Base-by-base conservation (phyloP, 2,888 invertebrate species). In the Actias luna region DNA sequence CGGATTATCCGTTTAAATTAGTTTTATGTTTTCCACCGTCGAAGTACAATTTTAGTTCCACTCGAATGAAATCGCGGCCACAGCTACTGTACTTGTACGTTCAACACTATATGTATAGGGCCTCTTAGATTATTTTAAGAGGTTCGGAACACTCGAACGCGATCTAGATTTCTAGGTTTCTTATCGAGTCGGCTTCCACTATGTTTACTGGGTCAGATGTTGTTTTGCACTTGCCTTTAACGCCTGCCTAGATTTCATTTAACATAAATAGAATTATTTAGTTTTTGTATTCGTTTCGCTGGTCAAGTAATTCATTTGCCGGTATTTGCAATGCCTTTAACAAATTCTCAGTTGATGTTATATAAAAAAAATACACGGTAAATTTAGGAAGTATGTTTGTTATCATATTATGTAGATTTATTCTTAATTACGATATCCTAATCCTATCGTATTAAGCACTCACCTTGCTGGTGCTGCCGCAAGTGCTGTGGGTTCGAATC, bases 121-220 rank as follows among this genome's bases (percentile, higher is more conserved):
- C 42, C n/a, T 18, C 16, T 18, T 5, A 18, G 18, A 18, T 42
- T 50, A 50, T 3, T 12, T 50, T 50, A 50, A 50, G 12, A 22
- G 25, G 25, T 50, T 50, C 46, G 22, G 12, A 50, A 50, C 46
- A 50, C 12, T 50, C 25, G 46, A 50, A 50, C 16, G 46, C 16
- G 36, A n/a, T 36, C 59, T 59, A 59, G 59, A 59, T 59, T 59
- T 59, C 42, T 59, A 42, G 12, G 25, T n/a, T 36, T 36, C 39
- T 59, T 59, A 59, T 59, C 59, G 42, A 22, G n/a, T 12, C 36
- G 5, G 29, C 27, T 39, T 42, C 46, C n/a, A 27, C 59, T 42
- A 39, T 25, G 29, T 42, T 16, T 36, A 59, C 25, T 59, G 22
- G 59, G 59, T 59, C 59, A 59, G 27, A 27, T 42, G 16, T n/a